phyloP scores from a whole-genome alignment of 2,797 vertebrate genomes.

The Pseudocheirus occidentalis region DNA sequence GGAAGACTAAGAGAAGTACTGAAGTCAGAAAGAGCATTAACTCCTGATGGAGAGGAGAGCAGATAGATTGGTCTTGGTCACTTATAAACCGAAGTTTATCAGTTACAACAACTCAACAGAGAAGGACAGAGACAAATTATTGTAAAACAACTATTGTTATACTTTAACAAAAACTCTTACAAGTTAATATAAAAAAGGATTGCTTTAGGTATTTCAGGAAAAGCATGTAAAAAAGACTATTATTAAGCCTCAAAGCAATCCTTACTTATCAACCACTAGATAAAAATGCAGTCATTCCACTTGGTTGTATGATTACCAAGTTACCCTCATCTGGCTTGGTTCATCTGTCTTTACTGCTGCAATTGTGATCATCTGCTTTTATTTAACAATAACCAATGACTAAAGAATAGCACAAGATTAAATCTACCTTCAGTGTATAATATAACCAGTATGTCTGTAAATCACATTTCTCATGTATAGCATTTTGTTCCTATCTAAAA shows the following conservation, averaged over 20 bases:
- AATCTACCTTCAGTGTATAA: conserved; percentile 22
- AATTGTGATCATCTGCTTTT: conserved; percentile 21
- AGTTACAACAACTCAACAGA: neutral
- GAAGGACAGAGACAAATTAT: neutral
- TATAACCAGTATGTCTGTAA: neutral
- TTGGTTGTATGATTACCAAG: neutral
- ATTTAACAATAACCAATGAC: conserved; percentile 40
- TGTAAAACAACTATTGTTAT: neutral
- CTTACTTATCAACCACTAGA: conserved; percentile 33
- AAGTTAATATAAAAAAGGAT: neutral
- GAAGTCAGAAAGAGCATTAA: neutral
- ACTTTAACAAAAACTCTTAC: neutral
- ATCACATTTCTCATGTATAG: conserved; percentile 50
- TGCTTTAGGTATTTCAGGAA: conserved; percentile 19
- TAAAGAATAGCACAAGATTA: conserved; percentile 32
- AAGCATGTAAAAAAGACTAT: conserved; percentile 26
- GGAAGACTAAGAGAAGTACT: neutral
- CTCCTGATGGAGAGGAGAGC: no score
- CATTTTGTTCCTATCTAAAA: conserved; percentile 49
- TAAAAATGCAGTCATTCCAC: conserved; percentile 28
- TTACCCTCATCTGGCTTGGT: neutral
- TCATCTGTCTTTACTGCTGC: conserved; percentile 26
- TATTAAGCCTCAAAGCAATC: conserved; percentile 31
- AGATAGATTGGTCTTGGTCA: neutral
- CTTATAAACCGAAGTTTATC: neutral